phyloP scores from a whole-genome alignment of 2,888 invertebrate species.

The Desoria tigrina region DNA sequence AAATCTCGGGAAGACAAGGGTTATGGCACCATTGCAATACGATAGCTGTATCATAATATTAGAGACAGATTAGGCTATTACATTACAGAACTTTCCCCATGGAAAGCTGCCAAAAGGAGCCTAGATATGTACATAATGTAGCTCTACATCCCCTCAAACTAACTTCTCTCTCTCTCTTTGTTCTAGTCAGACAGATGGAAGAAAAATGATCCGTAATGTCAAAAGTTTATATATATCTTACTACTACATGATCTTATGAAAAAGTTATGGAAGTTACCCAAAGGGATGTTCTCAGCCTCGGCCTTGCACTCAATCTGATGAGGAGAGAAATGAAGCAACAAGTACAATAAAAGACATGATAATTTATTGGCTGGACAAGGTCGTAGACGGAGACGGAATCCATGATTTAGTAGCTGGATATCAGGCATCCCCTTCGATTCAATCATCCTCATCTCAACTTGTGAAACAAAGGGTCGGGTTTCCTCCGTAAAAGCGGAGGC shows the following conservation, averaged over 20 bases:
- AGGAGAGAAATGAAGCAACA: constrained; percentile 39
- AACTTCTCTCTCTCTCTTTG: not conserved
- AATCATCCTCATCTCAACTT: too few relatives aligned
- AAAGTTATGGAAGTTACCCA: constrained; percentile 47
- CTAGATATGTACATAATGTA: not conserved
- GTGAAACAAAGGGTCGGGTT: too few relatives aligned
- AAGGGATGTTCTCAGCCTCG: constrained; percentile 46
- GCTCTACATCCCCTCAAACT: not conserved
- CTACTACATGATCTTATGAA: not conserved
- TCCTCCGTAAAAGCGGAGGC: too few relatives aligned
- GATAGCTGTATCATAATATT: too few relatives aligned
- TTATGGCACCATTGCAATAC: too few relatives aligned
- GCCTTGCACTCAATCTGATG: constrained; percentile 10
- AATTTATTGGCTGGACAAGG: constrained; percentile 22
- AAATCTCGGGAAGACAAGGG: too few relatives aligned
- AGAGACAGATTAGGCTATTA: too few relatives aligned
- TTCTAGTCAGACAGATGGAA: not conserved
- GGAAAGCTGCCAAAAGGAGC: not conserved
- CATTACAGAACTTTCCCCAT: too few relatives aligned
- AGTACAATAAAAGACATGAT: constrained; percentile 40
- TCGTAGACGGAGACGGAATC: constrained; percentile 3
- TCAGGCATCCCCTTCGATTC: too few relatives aligned
- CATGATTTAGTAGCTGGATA: too few relatives aligned
- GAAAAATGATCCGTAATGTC: not conserved
- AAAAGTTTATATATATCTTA: not conserved